phyloP scores from a whole-genome alignment of 2,888 invertebrate genomes.

The Uropetala carovei region DNA sequence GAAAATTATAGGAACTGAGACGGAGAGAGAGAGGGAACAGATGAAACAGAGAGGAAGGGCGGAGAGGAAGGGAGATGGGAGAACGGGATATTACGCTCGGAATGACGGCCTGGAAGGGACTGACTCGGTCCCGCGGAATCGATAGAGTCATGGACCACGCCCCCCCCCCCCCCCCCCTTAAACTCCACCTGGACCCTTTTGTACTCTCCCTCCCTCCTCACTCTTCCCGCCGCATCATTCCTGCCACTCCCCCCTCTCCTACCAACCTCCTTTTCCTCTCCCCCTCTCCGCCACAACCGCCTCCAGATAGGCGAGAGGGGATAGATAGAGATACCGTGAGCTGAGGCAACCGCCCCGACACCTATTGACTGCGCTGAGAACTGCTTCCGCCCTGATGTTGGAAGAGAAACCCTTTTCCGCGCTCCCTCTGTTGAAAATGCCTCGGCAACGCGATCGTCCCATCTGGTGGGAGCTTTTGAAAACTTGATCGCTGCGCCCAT shows the following conservation, averaged over 20 bases:
- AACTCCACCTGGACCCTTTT: conserved; percentile 34
- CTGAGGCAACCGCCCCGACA: conserved; percentile 42
- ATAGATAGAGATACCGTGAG: neutral
- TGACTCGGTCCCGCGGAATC: conserved; percentile 1
- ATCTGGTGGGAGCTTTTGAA: no score
- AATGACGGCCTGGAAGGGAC: conserved; percentile 55
- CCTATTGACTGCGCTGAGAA: conserved; percentile 53
- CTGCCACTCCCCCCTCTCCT: conserved; percentile 16
- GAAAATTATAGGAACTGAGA: neutral
- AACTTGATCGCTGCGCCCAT: no score
- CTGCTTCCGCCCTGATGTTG: conserved; percentile 39
- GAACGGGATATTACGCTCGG: conserved; percentile 51
- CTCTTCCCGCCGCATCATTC: neutral
- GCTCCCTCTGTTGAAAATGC: neutral
- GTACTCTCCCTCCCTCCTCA: neutral
- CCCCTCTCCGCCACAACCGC: neutral
- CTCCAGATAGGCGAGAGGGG: conserved; percentile 38
- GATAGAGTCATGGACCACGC: conserved; percentile 34
- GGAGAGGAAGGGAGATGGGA: neutral
- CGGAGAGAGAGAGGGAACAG: neutral
- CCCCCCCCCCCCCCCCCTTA: conserved; percentile 33
- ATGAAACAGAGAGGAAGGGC: neutral
- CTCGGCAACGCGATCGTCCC: neutral
- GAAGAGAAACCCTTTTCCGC: neutral
- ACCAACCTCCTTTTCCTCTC: neutral